Evolutionary conservation across 2,113 vertebrate species (phyloP), one percentile per base, ranked within the genome.

Genomic region (Enhydra lutris): DNA sequence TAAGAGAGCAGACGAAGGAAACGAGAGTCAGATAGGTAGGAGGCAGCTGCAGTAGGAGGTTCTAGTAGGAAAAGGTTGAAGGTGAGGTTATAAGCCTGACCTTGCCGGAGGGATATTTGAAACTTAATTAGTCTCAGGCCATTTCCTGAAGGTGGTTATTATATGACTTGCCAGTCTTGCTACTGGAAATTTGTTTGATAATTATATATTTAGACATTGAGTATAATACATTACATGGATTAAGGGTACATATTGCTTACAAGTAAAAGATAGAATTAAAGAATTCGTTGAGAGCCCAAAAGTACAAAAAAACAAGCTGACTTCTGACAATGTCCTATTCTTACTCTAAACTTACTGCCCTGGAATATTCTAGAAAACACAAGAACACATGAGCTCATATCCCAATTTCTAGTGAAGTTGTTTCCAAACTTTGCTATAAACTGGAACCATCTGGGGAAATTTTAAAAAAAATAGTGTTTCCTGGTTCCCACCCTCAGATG

Each of bases 351-450:
- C 7, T 11, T 69, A 18, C 17, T 69, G 34, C 87, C 21, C 96
- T 84, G 45, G 34, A 95, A 61, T 71, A 85, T 80, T 84, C 79
- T 95, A 59, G 83, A 87, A 97, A 97, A 83, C 23, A 15, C 8
- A 69, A 50, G 18, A 85, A 39, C 65, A 81, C 8, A 55, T 31
- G 81, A 74, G 6, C 8, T n/a, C 6, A 52, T 7, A 47, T 89
- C 36, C 34, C 29, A n/a, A 10, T 92, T 78, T 71, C 34, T 55
- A 67, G 31, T 81, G 7, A 45, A 84, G 7, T 69, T 69, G 47
- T 89, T 92, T 26, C 47, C 31, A 86, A 69, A 95, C 7, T 86
- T 96, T 47, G 1, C 12, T 31, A 7, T n/a, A 11, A 24, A 36
- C 20, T 91, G 55, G 80, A 69, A 74, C 47, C 76, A 86, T 23